Conservation (phyloP, 2,113 vertebrate genomes). For the Rhynchomys soricoides region DNA sequence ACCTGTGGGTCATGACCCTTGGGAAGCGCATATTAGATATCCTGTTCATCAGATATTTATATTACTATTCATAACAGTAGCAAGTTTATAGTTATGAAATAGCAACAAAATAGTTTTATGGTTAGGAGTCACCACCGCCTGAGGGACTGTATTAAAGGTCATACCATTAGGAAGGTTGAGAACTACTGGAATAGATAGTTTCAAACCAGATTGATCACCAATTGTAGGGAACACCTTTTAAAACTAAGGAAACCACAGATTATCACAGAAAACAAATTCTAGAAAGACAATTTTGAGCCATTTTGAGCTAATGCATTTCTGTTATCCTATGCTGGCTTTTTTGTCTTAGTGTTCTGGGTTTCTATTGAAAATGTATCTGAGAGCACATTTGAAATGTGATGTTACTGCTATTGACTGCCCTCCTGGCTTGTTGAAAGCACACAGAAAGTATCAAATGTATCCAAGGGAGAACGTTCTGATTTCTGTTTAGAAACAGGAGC, state of each 20-base stretch:
- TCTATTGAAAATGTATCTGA: conserved; percentile 40
- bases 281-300: background rate
- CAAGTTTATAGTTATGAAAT: background rate
- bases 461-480: background rate
- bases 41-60: background rate
- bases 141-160: background rate
- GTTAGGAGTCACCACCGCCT: background rate
- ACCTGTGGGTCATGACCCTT: background rate
- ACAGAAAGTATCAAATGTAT: background rate
- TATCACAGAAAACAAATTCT: conserved; percentile 1
- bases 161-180: background rate
- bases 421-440: background rate
- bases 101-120: background rate
- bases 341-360: background rate
- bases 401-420: background rate
- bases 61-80: background rate
- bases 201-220: conserved; percentile 34
- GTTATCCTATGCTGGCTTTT: conserved; percentile 6
- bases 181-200: background rate
- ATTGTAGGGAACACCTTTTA: background rate
- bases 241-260: background rate
- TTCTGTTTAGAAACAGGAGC: conserved; percentile 36
- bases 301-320: conserved; percentile 15
- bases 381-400: conserved; percentile 11
- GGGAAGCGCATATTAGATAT: background rate